phyloP scores from a whole-genome alignment of 2,888 invertebrate genomes.

The Dolomedes plantarius region DNA sequence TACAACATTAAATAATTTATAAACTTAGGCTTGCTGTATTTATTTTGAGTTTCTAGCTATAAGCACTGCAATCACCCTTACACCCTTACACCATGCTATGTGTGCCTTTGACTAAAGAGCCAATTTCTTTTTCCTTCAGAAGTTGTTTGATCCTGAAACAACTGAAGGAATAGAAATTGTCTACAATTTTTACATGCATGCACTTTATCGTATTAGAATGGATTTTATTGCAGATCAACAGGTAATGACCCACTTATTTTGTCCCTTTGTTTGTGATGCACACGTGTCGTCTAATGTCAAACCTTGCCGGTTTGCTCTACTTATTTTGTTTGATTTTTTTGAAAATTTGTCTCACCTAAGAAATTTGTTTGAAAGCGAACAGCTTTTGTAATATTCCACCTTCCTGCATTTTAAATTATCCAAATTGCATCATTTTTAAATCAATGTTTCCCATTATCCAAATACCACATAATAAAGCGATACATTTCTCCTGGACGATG shows the following conservation, averaged over 20 bases:
- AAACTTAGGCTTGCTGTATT: slow-evolving; percentile 9
- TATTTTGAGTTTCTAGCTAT: slow-evolving; percentile 15
- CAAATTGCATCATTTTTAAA: too few relatives aligned
- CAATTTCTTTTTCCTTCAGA: background rate
- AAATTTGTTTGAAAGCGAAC: slow-evolving; percentile 54
- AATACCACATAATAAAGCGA: too few relatives aligned
- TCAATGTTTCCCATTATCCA: too few relatives aligned
- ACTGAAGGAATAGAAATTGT: background rate
- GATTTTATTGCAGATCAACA: slow-evolving; percentile 29
- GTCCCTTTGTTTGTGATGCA: slow-evolving; percentile 53
- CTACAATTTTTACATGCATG: slow-evolving; percentile 29
- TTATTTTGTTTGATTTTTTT: slow-evolving; percentile 47
- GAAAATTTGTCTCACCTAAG: slow-evolving; percentile 27
- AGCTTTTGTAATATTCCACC: slow-evolving; percentile 30
- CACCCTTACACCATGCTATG: background rate
- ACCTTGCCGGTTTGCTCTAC: slow-evolving; percentile 50
- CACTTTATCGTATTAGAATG: background rate
- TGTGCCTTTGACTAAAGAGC: background rate
- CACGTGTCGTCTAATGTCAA: slow-evolving; percentile 37
- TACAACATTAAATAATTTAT: slow-evolving; percentile 15
- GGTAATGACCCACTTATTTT: slow-evolving; percentile 50
- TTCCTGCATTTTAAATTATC: background rate
- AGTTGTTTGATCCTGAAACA: background rate
- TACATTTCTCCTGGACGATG: too few relatives aligned
- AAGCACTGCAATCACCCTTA: slow-evolving; percentile 10